A percentile compares a stretch with the other conserved stretches of the same genome.
Evolutionary conservation across 2,888 invertebrate genomes (phyloP).

Genomic region (Leistus spinibarbis): DNA sequence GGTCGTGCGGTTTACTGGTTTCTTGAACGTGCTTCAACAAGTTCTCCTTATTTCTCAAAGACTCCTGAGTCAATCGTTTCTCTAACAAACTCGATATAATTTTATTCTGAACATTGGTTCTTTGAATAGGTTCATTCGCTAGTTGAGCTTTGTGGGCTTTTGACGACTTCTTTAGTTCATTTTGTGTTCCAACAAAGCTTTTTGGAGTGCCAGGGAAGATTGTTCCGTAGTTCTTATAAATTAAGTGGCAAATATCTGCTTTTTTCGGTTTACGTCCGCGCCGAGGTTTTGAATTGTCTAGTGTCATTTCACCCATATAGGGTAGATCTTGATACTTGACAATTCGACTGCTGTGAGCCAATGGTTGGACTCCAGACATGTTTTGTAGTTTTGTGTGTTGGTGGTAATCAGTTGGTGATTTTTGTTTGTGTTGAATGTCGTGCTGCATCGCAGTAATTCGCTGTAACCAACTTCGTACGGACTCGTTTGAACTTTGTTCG

Average conservation of each 20-base stretch:
- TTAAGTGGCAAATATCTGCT: slow-evolving; percentile 89
- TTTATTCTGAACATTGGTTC: slow-evolving; percentile 70
- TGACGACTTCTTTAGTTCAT: slow-evolving; percentile 41
- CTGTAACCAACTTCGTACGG: slow-evolving; percentile 76
- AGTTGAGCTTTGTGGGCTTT: slow-evolving; percentile 35
- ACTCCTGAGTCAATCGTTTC: slow-evolving; percentile 72
- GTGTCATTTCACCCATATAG: slow-evolving; percentile 91
- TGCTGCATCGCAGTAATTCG: slow-evolving; percentile 75
- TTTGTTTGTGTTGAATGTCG: slow-evolving; percentile 58
- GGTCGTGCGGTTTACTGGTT: slow-evolving; percentile 52
- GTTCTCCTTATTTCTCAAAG: slow-evolving; percentile 58
- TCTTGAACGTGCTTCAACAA: slow-evolving; percentile 56
- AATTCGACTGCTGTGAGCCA: slow-evolving; percentile 51
- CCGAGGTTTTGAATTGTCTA: slow-evolving; percentile 85
- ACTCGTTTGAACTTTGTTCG: slow-evolving; percentile 63
- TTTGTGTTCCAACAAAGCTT: slow-evolving; percentile 57
- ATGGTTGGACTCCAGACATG: slow-evolving; percentile 40
- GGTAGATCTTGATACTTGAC: slow-evolving; percentile 83
- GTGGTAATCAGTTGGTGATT: slow-evolving; percentile 28
- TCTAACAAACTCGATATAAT: slow-evolving; percentile 73
- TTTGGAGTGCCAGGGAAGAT: slow-evolving; percentile 78
- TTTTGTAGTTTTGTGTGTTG: slow-evolving; percentile 44
- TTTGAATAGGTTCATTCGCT: slow-evolving; percentile 53
- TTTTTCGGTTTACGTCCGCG: slow-evolving; percentile 90
- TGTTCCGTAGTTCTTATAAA: slow-evolving; percentile 90